Evolutionary conservation across 2,113 vertebrate species (phyloP).

Genomic region (zebrafish (Danio rerio)): DNA sequence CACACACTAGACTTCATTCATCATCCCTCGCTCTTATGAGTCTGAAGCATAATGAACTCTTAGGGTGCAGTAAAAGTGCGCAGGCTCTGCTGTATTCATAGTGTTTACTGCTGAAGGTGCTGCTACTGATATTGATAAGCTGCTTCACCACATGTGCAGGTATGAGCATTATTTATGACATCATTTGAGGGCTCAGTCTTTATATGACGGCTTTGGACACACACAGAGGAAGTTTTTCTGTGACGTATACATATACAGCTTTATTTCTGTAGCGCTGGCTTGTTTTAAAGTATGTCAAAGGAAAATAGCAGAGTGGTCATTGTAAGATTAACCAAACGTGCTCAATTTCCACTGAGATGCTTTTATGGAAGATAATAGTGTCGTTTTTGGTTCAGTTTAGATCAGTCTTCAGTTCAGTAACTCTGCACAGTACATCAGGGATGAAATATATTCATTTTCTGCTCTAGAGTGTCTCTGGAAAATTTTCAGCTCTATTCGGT

Average conservation of each 20-base stretch:
- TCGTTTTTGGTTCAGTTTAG: background rate
- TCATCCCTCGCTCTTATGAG: constrained; percentile 12
- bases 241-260: too few relatives aligned
- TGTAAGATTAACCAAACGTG: background rate
- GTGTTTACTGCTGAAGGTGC: constrained; percentile 28
- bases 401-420: background rate
- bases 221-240: too few relatives aligned
- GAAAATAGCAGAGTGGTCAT: background rate
- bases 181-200: background rate
- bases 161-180: constrained; percentile 32
- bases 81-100: constrained; percentile 30
- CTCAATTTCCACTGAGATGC: background rate
- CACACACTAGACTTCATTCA: background rate
- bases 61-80: constrained; percentile 11
- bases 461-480: too few relatives aligned
- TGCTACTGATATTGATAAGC: constrained; percentile 2
- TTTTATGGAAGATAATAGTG: background rate
- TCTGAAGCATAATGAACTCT: constrained; percentile 27
- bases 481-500: background rate
- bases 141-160: background rate
- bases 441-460: background rate
- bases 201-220: constrained; percentile 4
- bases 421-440: background rate
- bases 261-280: background rate
- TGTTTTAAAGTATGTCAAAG: background rate